Evolutionary conservation across 2,113 vertebrate species (phyloP), one percentile per base, ranked within the genome.

Genomic region (Henicopernis longicauda): DNA sequence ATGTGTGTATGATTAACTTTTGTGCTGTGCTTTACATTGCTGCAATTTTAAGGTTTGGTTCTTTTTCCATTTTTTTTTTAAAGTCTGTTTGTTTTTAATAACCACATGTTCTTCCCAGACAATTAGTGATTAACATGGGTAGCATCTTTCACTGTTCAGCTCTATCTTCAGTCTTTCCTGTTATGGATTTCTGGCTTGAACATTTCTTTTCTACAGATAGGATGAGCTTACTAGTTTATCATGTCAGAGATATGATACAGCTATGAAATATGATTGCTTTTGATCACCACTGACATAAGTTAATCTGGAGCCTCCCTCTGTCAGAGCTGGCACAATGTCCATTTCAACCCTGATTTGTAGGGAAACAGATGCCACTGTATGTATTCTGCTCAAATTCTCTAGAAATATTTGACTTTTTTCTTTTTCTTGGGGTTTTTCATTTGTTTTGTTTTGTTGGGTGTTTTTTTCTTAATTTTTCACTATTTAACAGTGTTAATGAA

Each of bases 11-110:
- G 12, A 61, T 76, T 86, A 66, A 42, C 45, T 54, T 82, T 2
- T 0, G 0, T 55, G 26, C 22, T 66, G 7, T 42, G n/a, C 25
- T 81, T 82, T 65, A 82, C 6, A 9, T 36, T 0, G 3, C 44
- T 72, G 65, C 26, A 61, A 22, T 72, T 55, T 34, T 26, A 72
- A 74, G 9, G 12, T 18, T 50, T 55, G 14, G 6, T 7, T 22
- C 6, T 21, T 14, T 31, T 66, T 31, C 16, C 1, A 14, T 20
- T 26, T 27, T 18, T 31, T 47, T 32, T 73, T 18, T 44, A 2
- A 40, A 49, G 7, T 73, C n/a, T 54, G 5, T 65, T 77, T 54
- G 18, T 13, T 55, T 86, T 71, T 61, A 55, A 19, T 44, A 49
- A 34, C 16, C 45, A 31, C 22, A 10, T 27, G 9, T n/a, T 73